A percentile compares a stretch with the other conserved stretches of the same genome.
Evolutionary conservation across 1,140 invertebrate species (phyloP).

Genomic region (Druon quercuslanigerum): DNA sequence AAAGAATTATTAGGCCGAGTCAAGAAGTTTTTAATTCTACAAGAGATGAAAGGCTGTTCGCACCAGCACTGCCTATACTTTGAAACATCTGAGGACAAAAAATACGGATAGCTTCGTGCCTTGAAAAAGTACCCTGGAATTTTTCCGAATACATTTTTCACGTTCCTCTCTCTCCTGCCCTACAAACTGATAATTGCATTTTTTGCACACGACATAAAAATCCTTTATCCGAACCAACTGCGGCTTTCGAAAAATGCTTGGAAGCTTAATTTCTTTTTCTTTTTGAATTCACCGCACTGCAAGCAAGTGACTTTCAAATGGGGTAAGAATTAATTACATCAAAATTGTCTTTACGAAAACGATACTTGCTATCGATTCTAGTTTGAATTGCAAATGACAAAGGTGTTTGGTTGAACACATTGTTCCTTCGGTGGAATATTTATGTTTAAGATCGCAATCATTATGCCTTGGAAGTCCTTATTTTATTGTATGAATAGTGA

Average conservation of each 20-base stretch:
- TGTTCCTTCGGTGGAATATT: slow-evolving; percentile 18
- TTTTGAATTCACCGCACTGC: neutral
- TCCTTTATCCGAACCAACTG: neutral
- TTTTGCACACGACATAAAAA: slow-evolving; percentile 6
- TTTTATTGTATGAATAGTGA: slow-evolving; percentile 27
- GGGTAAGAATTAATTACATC: neutral
- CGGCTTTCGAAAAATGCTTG: slow-evolving; percentile 19
- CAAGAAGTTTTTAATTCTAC: too few relatives aligned
- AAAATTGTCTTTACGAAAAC: neutral
- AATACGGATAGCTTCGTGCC: neutral
- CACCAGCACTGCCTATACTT: neutral
- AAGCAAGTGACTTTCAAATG: neutral
- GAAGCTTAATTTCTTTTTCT: neutral
- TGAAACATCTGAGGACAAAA: neutral
- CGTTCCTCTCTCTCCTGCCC: slow-evolving; percentile 5
- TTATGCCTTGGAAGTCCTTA: neutral
- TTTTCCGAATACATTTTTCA: slow-evolving; percentile 24
- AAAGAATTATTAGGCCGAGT: too few relatives aligned
- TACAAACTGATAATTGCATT: slow-evolving; percentile 28
- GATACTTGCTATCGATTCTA: slow-evolving; percentile 1
- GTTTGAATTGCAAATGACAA: slow-evolving; percentile 25
- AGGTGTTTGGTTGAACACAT: slow-evolving; percentile 8
- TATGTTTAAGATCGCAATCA: slow-evolving; percentile 24
- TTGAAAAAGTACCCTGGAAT: slow-evolving; percentile 1
- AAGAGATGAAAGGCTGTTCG: neutral